Conservation (phyloP, 1,140 invertebrate genomes). For the Drosophila repleta region DNA sequence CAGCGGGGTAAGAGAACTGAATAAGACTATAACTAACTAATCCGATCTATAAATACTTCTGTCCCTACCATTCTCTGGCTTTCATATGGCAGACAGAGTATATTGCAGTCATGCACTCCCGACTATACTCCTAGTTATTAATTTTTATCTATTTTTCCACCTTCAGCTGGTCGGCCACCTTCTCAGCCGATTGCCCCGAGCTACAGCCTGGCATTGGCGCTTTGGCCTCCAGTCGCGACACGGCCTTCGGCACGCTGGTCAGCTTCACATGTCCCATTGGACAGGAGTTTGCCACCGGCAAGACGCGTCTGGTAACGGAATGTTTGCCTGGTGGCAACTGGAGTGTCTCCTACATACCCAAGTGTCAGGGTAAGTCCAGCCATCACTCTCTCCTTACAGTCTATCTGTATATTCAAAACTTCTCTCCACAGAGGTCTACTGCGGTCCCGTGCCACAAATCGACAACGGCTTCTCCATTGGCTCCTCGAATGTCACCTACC, state of each 20-base stretch:
- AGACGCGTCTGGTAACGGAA: constrained; percentile 91
- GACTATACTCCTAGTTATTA: neutral
- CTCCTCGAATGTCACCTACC: constrained; percentile 97
- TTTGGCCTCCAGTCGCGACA: constrained; percentile 94
- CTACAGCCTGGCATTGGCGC: constrained; percentile 93
- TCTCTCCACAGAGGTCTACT: constrained; percentile 92
- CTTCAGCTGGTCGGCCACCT: constrained; percentile 93
- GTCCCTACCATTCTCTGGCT: too few relatives aligned
- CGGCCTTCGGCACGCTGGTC: constrained; percentile 95
- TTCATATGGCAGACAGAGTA: too few relatives aligned
- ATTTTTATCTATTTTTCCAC: neutral
- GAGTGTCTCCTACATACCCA: constrained; percentile 96
- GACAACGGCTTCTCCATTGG: constrained; percentile 98
- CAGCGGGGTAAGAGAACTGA: constrained; percentile 83
- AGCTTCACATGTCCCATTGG: constrained; percentile 96
- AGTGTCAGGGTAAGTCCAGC: constrained; percentile 90
- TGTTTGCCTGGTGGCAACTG: constrained; percentile 96
- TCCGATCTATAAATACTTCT: too few relatives aligned
- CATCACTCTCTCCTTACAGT: neutral
- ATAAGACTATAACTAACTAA: too few relatives aligned
- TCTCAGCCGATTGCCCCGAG: constrained; percentile 96
- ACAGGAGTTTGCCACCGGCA: constrained; percentile 97
- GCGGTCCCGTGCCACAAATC: constrained; percentile 98
- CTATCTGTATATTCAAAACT: too few relatives aligned
- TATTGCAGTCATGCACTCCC: too few relatives aligned